Conservation (phyloP, 1,140 invertebrate genomes). For the Bombus balteatus region DNA sequence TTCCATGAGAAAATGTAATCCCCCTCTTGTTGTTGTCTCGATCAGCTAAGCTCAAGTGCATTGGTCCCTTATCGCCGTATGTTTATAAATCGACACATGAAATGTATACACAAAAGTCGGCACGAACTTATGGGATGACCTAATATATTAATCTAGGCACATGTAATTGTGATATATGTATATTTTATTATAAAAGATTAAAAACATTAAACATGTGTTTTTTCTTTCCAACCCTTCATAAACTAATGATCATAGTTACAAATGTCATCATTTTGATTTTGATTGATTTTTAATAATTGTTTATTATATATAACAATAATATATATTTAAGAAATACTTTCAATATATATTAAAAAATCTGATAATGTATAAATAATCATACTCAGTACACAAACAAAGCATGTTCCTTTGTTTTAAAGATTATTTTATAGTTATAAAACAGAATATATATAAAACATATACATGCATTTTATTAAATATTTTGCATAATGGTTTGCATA, state of each 20-base stretch:
- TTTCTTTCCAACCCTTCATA: background rate
- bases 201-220: conserved; percentile 30
- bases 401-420: background rate
- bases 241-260: background rate
- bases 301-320: background rate
- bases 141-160: background rate
- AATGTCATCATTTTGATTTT: no score
- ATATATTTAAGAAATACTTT: background rate
- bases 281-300: background rate
- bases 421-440: background rate
- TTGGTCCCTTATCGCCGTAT: no score
- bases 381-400: background rate
- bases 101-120: no score
- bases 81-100: no score
- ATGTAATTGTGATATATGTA: conserved; percentile 23
- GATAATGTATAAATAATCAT: background rate
- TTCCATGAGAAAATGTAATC: no score
- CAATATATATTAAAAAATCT: background rate
- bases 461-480: background rate
- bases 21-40: no score
- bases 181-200: conserved; percentile 44
- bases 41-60: no score
- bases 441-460: background rate
- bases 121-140: no score
- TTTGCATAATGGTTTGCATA: background rate